These are phyloP conservation scores for Elegia similella DNA, from an alignment of 2,888 invertebrate genomes.

Conservation along the genomic window DNA sequence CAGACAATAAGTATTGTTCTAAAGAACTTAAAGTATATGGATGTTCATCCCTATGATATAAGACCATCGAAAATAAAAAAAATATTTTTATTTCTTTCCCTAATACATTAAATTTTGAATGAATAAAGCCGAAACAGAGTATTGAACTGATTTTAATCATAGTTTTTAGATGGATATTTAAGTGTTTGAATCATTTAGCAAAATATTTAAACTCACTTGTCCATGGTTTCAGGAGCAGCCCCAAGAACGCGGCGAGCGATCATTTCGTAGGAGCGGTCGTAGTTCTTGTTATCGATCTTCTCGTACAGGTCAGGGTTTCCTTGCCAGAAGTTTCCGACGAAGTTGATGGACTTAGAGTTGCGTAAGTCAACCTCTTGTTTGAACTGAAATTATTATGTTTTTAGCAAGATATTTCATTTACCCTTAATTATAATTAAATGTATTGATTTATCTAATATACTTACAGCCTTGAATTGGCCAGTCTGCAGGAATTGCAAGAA, in stretches of 20 bases:
- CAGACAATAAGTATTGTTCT: no score
- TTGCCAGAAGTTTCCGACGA: constrained; percentile 80
- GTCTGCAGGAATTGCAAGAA: constrained; percentile 75
- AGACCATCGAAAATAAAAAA: no score
- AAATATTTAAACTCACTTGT: constrained; percentile 43
- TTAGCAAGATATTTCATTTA: no score
- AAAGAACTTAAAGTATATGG: no score
- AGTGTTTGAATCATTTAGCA: no score
- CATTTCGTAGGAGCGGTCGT: constrained; percentile 81
- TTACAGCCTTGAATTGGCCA: constrained; percentile 83
- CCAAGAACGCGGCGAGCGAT: constrained; percentile 73
- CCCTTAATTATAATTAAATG: no score
- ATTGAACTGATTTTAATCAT: no score
- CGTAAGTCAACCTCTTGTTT: constrained; percentile 56
- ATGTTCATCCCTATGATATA: no score
- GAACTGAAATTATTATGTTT: constrained; percentile 41
- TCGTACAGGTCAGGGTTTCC: constrained; percentile 75
- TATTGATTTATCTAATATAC: constrained; percentile 39
- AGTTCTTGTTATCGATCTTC: constrained; percentile 47
- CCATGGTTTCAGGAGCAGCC: constrained; percentile 43
- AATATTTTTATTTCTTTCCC: no score
- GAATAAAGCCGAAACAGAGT: no score
- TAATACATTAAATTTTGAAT: no score
- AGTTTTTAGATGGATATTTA: no score
- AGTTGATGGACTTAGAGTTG: constrained; percentile 72